Evolutionary conservation across 2,888 invertebrate genomes (phyloP).

Genomic region (Meta bourneti): DNA sequence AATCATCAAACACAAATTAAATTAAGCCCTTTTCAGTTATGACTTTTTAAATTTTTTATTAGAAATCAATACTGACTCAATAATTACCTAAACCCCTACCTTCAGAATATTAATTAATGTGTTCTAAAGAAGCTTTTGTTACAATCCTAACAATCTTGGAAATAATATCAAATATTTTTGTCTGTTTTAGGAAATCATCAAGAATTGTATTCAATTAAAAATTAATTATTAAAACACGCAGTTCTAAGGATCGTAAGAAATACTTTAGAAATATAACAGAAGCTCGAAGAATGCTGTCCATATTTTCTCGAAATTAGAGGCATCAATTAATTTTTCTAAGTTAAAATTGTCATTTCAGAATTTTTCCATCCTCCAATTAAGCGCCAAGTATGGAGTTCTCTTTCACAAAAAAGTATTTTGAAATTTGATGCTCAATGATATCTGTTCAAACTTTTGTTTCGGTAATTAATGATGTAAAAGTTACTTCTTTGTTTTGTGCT

Average conservation of each 20-base stretch:
- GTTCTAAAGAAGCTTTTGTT: not conserved
- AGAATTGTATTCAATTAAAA: not conserved
- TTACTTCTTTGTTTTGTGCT: not conserved
- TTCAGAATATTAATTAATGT: not conserved
- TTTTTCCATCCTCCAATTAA: not conserved
- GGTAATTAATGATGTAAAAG: not conserved
- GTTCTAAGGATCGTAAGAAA: not conserved
- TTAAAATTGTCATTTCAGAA: not conserved
- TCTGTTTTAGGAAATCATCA: not conserved
- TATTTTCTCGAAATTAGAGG: not conserved
- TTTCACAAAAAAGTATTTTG: not conserved
- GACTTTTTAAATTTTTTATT: not conserved
- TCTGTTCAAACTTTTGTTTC: not conserved
- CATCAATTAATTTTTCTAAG: not conserved
- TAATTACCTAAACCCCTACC: not conserved
- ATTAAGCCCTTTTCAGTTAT: no score
- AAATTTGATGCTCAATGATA: not conserved
- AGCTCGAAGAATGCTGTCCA: not conserved
- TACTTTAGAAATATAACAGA: no score
- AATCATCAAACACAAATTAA: no score
- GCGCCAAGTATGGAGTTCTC: not conserved
- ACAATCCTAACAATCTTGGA: not conserved
- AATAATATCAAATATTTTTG: not conserved
- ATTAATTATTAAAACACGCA: not conserved
- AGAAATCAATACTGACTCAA: not conserved